These are phyloP conservation scores for Kryptopterus vitreolus DNA, from an alignment of 2,797 vertebrate species.

Conservation along the genomic window DNA sequence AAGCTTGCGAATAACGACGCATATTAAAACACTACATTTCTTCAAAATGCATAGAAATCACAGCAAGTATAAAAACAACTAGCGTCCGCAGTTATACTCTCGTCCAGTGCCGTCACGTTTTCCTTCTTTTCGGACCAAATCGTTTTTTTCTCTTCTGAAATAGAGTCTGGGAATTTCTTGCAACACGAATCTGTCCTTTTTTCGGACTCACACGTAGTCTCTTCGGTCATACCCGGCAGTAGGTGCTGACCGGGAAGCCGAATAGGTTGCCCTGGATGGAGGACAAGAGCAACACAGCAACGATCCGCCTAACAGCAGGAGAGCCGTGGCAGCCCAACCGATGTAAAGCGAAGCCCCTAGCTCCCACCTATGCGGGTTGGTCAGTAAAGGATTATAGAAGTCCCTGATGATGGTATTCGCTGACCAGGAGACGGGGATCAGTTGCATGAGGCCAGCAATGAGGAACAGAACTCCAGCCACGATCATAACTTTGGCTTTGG, in stretches of 20 bases:
- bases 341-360: constrained; percentile 87
- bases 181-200: background rate
- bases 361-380: constrained; percentile 83
- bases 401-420: constrained; percentile 92
- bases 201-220: constrained; percentile 83
- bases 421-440: constrained; percentile 91
- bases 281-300: constrained; percentile 93
- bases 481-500: constrained; percentile 92
- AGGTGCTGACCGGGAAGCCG: constrained; percentile 77
- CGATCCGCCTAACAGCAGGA: constrained; percentile 84
- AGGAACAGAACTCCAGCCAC: constrained; percentile 87
- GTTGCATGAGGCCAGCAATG: constrained; percentile 82
- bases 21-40: background rate
- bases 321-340: constrained; percentile 85
- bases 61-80: background rate
- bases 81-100: background rate
- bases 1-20: background rate
- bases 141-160: background rate
- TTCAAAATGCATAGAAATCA: background rate
- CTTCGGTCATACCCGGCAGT: constrained; percentile 82
- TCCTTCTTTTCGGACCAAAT: background rate
- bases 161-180: constrained; percentile 11
- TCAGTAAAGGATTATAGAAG: constrained; percentile 87
- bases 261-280: constrained; percentile 85
- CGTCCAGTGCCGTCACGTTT: background rate